Evolutionary conservation across 2,113 vertebrate genomes (phyloP), one percentile per base, ranked within the genome.

Genomic region (Pandion haliaetus): DNA sequence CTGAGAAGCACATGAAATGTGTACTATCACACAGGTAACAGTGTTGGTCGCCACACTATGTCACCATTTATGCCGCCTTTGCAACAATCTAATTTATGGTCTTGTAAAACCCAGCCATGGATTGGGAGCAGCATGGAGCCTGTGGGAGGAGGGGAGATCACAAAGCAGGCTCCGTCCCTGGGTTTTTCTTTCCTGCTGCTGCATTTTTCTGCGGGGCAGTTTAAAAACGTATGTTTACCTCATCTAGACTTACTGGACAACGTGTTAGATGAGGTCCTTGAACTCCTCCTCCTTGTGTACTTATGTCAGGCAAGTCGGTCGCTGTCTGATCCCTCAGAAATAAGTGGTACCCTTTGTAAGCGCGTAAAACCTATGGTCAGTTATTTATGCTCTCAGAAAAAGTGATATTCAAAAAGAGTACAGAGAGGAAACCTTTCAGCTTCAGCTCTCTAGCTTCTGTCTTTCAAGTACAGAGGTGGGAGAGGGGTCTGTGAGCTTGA

Each of bases 21-120:
- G 11, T 67, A 12, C 21, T 40, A 1, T 62, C 10, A 6, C 24
- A 12, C 44, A 61, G 26, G 58, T 62, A 45, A 8, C 12, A 7
- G n/a, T 14, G 5, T 71, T 71, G 28, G 6, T 79, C 0, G 0
- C 29, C 34, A 36, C 24, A 3, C 10, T 40, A 2, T 8, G 5
- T 78, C 69, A 28, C 47, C 9, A 12, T n/a, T 16, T 65, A 5
- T 76, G 24, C 32, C 20, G 74, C 31, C 31, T 86, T 40, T 72
- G 49, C 42, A 73, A 8, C 8, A 36, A 25, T 69, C 55, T 90
- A 12, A 55, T 90, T 74, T 67, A 72, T 18, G 32, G 32, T 42
- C 69, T 67, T 72, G 9, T 77, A 45, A 66, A 83, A 59, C 23
- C 8, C 32, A 26, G 9, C 18, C 4, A 1, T 2, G 2, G 16